Conservation (phyloP, 2,888 invertebrate genomes). For the Rugalucina vietnamica region DNA sequence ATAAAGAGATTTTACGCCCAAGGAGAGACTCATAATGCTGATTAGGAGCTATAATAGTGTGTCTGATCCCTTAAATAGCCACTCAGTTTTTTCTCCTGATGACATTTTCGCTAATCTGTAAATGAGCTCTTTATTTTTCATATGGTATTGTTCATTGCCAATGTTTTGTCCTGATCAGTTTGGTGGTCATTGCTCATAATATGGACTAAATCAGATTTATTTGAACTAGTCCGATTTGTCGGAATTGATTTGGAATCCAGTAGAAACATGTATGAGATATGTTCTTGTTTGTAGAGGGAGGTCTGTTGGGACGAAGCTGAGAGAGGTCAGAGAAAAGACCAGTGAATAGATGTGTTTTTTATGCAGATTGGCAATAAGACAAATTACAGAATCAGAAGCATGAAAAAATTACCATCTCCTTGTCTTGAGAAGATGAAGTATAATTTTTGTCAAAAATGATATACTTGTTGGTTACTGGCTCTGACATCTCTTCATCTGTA, state of each 20-base stretch:
- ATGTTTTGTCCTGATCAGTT: neutral
- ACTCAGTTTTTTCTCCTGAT: neutral
- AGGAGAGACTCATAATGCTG: neutral
- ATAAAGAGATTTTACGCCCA: neutral
- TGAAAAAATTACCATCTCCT: neutral
- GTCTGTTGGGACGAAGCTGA: slow-evolving; percentile 50
- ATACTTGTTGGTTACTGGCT: too few species aligned
- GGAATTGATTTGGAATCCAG: neutral
- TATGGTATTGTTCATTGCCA: neutral
- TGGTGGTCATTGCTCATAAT: neutral
- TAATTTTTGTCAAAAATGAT: neutral
- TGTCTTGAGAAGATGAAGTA: neutral
- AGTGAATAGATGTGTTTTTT: slow-evolving; percentile 62
- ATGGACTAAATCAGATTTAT: neutral
- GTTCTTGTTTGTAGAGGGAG: slow-evolving; percentile 37
- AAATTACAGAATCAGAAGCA: neutral
- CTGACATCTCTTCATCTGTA: too few species aligned
- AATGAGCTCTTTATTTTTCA: neutral
- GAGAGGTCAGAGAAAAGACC: slow-evolving; percentile 47
- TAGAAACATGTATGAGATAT: neutral
- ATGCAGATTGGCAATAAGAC: slow-evolving; percentile 49
- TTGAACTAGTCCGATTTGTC: neutral
- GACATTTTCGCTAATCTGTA: neutral
- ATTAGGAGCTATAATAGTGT: neutral
- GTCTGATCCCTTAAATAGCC: slow-evolving; percentile 4